Conservation (phyloP, 2,888 invertebrate genomes). For the Bellardia pandia region DNA sequence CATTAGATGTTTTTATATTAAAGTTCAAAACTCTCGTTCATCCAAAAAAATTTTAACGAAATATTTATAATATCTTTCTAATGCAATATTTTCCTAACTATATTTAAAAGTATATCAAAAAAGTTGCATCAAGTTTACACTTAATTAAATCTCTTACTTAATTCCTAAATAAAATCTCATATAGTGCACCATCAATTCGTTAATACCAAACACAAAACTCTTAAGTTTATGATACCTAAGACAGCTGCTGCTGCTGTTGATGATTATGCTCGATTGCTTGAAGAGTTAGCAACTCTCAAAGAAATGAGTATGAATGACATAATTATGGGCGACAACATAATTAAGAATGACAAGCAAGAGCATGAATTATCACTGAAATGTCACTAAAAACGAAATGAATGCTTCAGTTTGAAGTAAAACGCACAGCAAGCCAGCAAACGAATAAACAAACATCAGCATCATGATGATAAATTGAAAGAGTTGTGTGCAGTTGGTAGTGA, state of each 20-base stretch:
- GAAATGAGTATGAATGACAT: slow-evolving; percentile 73
- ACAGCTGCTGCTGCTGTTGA: slow-evolving; percentile 54
- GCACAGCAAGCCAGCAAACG: slow-evolving; percentile 32
- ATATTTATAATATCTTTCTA: too few relatives aligned
- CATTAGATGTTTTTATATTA: too few relatives aligned
- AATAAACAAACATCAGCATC: slow-evolving; percentile 75
- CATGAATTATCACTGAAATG: slow-evolving; percentile 83
- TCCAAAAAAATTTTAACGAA: too few relatives aligned
- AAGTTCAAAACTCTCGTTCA: too few relatives aligned
- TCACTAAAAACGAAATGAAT: slow-evolving; percentile 78
- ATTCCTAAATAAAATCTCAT: neutral
- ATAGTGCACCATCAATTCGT: slow-evolving; percentile 2
- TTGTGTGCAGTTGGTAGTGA: slow-evolving; percentile 27
- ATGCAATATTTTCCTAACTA: too few relatives aligned
- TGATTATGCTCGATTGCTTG: slow-evolving; percentile 45
- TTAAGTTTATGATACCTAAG: slow-evolving; percentile 33
- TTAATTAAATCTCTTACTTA: too few relatives aligned
- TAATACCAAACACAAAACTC: neutral
- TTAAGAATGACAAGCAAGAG: slow-evolving; percentile 83
- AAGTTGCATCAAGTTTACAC: too few relatives aligned
- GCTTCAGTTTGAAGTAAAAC: slow-evolving; percentile 61
- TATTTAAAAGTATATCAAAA: too few relatives aligned
- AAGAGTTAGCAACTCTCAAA: slow-evolving; percentile 55
- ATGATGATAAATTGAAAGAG: slow-evolving; percentile 71
- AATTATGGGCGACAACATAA: slow-evolving; percentile 79